Percentiles rank a stretch among this genome's conserved stretches.
These are phyloP conservation scores for Oncorhynchus gorbuscha DNA, from an alignment of 2,113 vertebrate species.

Conservation along the genomic window DNA sequence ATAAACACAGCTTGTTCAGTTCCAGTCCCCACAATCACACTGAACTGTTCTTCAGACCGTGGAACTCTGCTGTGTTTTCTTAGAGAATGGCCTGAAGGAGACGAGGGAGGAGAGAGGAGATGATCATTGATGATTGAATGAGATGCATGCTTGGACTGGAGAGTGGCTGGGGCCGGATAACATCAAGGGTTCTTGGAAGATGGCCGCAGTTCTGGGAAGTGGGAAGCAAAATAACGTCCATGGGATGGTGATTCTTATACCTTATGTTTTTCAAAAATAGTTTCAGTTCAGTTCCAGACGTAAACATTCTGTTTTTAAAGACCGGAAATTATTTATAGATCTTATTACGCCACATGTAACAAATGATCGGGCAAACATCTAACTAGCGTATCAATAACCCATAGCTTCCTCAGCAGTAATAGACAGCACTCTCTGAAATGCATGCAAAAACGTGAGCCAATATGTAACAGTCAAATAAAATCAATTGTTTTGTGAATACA, in stretches of 20 bases:
- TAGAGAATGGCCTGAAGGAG: slow-evolving; percentile 55
- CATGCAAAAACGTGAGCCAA: no score
- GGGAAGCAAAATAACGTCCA: slow-evolving; percentile 21
- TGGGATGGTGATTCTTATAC: slow-evolving; percentile 8
- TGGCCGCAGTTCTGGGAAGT: slow-evolving; percentile 55
- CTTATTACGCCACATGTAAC: not conserved
- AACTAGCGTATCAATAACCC: not conserved
- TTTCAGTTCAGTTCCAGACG: not conserved
- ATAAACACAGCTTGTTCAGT: no score
- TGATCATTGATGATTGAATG: slow-evolving; percentile 10
- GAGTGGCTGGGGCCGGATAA: slow-evolving; percentile 53
- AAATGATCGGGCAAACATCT: not conserved
- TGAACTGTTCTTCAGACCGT: slow-evolving; percentile 7
- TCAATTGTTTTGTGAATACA: slow-evolving; percentile 44
- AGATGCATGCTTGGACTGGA: slow-evolving; percentile 41
- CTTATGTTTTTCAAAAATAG: not conserved
- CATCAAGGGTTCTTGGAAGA: slow-evolving; percentile 61
- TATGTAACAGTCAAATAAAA: not conserved
- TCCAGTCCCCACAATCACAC: slow-evolving; percentile 39
- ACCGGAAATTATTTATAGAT: not conserved
- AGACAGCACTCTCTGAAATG: no score
- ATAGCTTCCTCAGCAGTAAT: not conserved
- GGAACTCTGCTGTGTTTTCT: slow-evolving; percentile 40
- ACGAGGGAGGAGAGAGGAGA: slow-evolving; percentile 56
- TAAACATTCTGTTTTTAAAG: not conserved